Base-by-base conservation (phyloP, 2,113 vertebrate species). In the Parus major region DNA sequence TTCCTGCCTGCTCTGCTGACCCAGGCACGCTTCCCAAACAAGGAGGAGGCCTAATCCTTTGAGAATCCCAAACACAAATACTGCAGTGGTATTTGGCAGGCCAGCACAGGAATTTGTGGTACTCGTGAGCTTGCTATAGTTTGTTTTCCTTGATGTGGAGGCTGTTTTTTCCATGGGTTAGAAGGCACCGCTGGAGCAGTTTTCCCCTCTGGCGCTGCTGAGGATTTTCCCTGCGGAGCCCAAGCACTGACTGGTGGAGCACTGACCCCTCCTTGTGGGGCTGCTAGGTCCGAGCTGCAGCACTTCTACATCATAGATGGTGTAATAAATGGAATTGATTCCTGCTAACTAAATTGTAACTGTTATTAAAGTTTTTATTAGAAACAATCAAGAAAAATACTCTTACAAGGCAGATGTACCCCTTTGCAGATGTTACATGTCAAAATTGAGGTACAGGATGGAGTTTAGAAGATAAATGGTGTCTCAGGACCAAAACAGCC, bases 111-210 rank as follows among this genome's bases (percentile, higher is more conserved):
- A 82, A 90, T 93, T 53, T 29, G 20, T 35, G 33, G 49, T 68
- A 76, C 42, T 50, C 49, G 4, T 19, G 7, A 46, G 46, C 84
- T 85, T 47, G 36, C 36, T 63, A 2, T 8, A 19, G 79, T 85
- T 94, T 94, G 68, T 95, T 94, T 95, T 69, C 24, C 69, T 91
- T 71, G 29, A 24, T 44, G 61, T 21, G 16, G 47, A n/a, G 44
- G 39, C 64, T 56, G 56, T 46, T 95, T 95, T 95, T 79, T 92
- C 28, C 65, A 15, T 0, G 18, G 44, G 12, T 66, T 59, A 35
- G n/a, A 31, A 47, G 68, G 17, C 23, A 14, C 20, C 0, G 29
- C 10, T 2, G 85, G 12, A 23, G 1, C 39, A 9, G 5, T 33
- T 56, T 70, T 9, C 44, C 19, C 5, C 12, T 8, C 3, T 3